Evolutionary conservation across 2,888 invertebrate genomes (phyloP), one percentile per base, ranked within the genome.

Genomic region (Caenorhabditis panamensis): DNA sequence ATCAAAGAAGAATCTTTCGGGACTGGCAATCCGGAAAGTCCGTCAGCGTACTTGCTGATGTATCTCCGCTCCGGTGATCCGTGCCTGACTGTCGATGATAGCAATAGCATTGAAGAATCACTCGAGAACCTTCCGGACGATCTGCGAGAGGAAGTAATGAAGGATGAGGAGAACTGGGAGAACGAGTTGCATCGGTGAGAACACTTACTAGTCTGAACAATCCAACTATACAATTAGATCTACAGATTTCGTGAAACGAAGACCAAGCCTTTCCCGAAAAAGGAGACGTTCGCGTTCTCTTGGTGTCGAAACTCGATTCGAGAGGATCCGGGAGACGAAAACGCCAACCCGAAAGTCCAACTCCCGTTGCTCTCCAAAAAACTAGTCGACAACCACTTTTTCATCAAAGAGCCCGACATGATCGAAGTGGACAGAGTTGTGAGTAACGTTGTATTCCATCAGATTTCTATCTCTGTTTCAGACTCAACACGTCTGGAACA

Each of bases 1-100:
- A 61, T 72, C 1, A 68, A 79, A 41, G 18, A 22, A 8, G 68
- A 73, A n/a, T 37, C 67, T 0, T 79, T 44, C 31, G 79, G 79
- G n/a, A 68, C 20, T 0, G 68, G 63, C 1, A 20, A 5, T 9
- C 6, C 49, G 6, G 20, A 26, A 1, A 54, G 36, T 6, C 67
- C 79, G n/a, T 73, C 68, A 0, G 79, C 79, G 0, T 79, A 79
- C 20, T 56, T 69, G 28, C 56, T 79, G 0, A 22, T 79, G 18
- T 79, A 79, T 18, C 41, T 73, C 1, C 28, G 26, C 28, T 28
- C 67, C 1, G 63, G 68, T 49, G 67, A 62, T 2, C n/a, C 8
- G 0, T 72, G 68, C 62, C 56, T 79, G 6, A 49, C 58, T 26
- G 49, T 20, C 0, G 41, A 49, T 1, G 79, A 63, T 9, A 54